These are phyloP conservation scores for Diadema setosum DNA, from an alignment of 35 echinoderm and acorn worm genomes.

Conservation along the genomic window DNA sequence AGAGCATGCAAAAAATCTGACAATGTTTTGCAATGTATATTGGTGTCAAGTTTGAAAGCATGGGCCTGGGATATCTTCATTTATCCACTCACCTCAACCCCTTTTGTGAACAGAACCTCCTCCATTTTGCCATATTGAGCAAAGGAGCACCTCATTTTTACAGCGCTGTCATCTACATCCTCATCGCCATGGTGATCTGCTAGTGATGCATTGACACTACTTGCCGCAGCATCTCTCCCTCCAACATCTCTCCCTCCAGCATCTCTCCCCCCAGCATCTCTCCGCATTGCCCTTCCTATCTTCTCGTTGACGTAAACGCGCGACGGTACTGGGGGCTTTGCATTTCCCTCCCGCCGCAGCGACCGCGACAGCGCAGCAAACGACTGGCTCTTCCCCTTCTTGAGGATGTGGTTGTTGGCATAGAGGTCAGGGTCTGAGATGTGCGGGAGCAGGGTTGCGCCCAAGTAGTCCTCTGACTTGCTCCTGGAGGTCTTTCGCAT, in stretches of 20 bases:
- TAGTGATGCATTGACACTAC: neutral
- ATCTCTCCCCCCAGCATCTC: neutral
- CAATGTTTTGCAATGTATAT: no score
- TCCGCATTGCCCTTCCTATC: neutral
- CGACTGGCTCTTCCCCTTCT: constrained; percentile 12
- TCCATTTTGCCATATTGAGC: neutral
- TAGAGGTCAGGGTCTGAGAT: neutral
- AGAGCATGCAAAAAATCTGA: no score
- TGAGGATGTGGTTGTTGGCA: neutral
- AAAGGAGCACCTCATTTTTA: constrained; percentile 14
- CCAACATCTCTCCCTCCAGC: neutral
- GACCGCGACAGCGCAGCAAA: neutral
- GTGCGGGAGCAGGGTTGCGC: neutral
- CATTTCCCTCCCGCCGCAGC: neutral
- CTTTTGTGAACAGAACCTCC: neutral
- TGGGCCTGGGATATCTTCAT: no score
- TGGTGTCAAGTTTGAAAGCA: no score
- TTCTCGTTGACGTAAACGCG: neutral
- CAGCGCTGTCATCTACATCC: neutral
- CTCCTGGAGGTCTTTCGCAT: neutral
- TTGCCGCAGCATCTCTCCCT: neutral
- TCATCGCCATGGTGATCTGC: neutral
- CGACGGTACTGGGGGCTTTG: neutral
- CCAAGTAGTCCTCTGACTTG: neutral
- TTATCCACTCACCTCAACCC: neutral